Evolutionary conservation across 2,797 vertebrate genomes (phyloP).

Genomic region (Chrysolophus pictus): DNA sequence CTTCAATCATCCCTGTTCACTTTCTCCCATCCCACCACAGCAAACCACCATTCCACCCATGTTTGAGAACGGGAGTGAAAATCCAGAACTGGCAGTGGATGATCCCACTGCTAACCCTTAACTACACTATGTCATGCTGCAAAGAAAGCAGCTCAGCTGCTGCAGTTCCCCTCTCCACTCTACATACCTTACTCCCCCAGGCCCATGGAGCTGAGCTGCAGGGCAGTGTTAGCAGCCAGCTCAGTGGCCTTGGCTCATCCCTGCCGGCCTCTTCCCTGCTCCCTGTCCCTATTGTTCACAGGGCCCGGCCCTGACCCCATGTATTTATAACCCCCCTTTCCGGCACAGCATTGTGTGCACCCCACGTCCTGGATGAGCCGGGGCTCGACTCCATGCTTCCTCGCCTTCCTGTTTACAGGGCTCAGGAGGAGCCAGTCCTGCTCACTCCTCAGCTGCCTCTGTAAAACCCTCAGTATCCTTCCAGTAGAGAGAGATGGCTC

Average conservation of each 20-base stretch:
- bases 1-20: neutral
- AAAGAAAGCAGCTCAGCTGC: neutral
- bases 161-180: too few species aligned
- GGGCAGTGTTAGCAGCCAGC: rapidly evolving
- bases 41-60: rapidly evolving
- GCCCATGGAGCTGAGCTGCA: rapidly evolving
- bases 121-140: too few species aligned
- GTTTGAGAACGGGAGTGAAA: rapidly evolving
- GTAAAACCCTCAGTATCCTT: neutral
- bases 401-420: constrained; percentile 81
- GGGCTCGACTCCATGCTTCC: constrained; percentile 70
- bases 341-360: constrained; percentile 75
- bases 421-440: constrained; percentile 13
- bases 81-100: rapidly evolving
- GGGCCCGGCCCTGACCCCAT: constrained; percentile 77
- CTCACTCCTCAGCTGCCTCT: constrained; percentile 15
- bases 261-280: constrained; percentile 49
- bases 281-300: constrained; percentile 72
- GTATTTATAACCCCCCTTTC: constrained; percentile 83
- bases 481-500: neutral
- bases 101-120: neutral
- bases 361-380: constrained; percentile 69
- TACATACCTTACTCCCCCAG: neutral
- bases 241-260: constrained; percentile 19
- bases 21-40: rapidly evolving